Conservation (phyloP, 1,140 invertebrate species). For the Zaprionus tsacasi region DNA sequence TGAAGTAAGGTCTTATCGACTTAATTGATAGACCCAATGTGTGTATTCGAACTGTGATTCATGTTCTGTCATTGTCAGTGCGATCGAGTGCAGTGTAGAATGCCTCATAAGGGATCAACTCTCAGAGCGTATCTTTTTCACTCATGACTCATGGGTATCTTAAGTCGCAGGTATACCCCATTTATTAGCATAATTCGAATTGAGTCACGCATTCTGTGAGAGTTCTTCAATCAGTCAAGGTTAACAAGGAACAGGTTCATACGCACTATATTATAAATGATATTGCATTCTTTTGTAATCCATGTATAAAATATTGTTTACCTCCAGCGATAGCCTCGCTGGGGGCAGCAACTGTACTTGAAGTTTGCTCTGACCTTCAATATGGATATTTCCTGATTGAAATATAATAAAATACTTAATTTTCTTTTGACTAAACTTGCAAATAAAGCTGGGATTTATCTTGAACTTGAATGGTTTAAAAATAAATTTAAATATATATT, state of each 20-base stretch:
- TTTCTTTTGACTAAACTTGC: too few species aligned
- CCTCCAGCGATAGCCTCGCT: background rate
- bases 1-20: conserved; percentile 31
- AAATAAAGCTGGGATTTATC: too few species aligned
- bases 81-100: background rate
- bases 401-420: too few species aligned
- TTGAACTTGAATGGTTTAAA: too few species aligned
- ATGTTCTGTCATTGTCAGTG: conserved; percentile 10
- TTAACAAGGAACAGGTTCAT: background rate
- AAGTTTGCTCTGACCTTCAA: background rate
- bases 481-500: too few species aligned
- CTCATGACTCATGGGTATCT: conserved; percentile 27
- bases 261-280: background rate
- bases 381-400: too few species aligned
- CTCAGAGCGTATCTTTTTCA: background rate
- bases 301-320: background rate
- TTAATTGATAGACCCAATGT: conserved; percentile 29
- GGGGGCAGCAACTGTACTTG: background rate
- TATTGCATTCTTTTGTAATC: background rate
- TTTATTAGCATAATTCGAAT: background rate
- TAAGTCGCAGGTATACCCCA: background rate
- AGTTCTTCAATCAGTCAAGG: background rate
- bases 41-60: conserved; percentile 26
- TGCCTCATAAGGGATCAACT: background rate
- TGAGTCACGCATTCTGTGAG: conserved; percentile 2